Base-by-base conservation (phyloP, 2,113 vertebrate genomes). In the Dipodomys ordii region DNA sequence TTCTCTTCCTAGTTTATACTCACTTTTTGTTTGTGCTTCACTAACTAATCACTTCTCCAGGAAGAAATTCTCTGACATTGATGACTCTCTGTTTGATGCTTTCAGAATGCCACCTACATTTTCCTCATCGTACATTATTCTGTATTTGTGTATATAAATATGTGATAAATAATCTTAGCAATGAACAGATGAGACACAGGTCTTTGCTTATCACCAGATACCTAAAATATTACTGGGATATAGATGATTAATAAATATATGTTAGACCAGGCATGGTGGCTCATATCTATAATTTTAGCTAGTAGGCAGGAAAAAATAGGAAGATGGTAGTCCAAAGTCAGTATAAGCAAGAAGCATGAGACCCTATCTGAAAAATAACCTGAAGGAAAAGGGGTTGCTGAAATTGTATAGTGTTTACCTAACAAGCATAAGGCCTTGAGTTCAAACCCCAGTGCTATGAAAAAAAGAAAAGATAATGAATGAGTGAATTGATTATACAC, bases 101-200 rank as follows among this genome's bases (percentile, higher is more conserved):
- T 93, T 85, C n/a, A 20, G 23, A 64, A 30, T 4, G 60, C 22
- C 23, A 25, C 1, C 3, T 62, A 39, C 7, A 18, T 91, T 85
- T 87, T 18, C 23, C 0, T 83, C 65, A 53, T 64, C 62, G 25
- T 64, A 64, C 19, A n/a, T 8, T 82, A 11, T 69, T 85, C 49
- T 69, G 60, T 11, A 60, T 20, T 72, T 84, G 76, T 85, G 73
- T 69, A 82, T 72, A 18, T 60, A 84, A 81, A 94, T 79, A 68
- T 35, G 44, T 87, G 44, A 85, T 46, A 60, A 87, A 77, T 57
- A 83, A 60, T 65, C 44, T 84, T 60, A 86, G 73, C 49, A 88
- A 19, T 76, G 19, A 68, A 86, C 64, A 5, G 74, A 78, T 62
- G 49, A 30, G 27, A 85, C 8, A 85, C 60, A 22, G 90, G n/a